Evolutionary conservation across 2,888 invertebrate species (phyloP).

Genomic region (Venusia cambrica): DNA sequence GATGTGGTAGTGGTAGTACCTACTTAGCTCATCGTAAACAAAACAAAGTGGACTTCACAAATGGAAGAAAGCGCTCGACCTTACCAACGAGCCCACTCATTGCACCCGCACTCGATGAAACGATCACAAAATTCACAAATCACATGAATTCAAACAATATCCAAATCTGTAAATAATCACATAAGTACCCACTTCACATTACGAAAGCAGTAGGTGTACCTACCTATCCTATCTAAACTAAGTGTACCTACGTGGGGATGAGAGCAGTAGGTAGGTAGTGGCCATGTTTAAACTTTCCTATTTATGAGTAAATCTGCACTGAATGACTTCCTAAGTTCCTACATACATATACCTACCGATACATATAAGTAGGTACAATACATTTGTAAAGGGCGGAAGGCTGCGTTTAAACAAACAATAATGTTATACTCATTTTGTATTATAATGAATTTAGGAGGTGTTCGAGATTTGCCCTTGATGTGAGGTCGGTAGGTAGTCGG

Average conservation of each 20-base stretch:
- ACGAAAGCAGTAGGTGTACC: conserved; percentile 51
- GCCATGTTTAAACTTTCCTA: conserved; percentile 61
- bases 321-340: conserved; percentile 79
- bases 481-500: conserved; percentile 75
- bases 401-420: conserved; percentile 70
- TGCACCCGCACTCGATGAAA: conserved; percentile 25
- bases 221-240: no score
- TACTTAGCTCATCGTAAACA: no score
- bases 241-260: conserved; percentile 45
- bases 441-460: conserved; percentile 48
- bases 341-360: no score
- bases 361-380: no score
- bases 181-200: conserved; percentile 50
- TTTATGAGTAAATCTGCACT: conserved; percentile 64
- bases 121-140: no score
- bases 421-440: conserved; percentile 66
- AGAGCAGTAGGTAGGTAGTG: no score
- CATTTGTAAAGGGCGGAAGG: conserved; percentile 72
- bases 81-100: conserved; percentile 27
- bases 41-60: conserved; percentile 38
- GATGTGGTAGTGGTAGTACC: no score
- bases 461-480: conserved; percentile 56
- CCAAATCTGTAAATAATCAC: no score
- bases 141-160: no score
- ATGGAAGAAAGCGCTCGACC: no score